Evolutionary conservation across 1,140 invertebrate genomes (phyloP).

Genomic region (Heliconius melpomene): DNA sequence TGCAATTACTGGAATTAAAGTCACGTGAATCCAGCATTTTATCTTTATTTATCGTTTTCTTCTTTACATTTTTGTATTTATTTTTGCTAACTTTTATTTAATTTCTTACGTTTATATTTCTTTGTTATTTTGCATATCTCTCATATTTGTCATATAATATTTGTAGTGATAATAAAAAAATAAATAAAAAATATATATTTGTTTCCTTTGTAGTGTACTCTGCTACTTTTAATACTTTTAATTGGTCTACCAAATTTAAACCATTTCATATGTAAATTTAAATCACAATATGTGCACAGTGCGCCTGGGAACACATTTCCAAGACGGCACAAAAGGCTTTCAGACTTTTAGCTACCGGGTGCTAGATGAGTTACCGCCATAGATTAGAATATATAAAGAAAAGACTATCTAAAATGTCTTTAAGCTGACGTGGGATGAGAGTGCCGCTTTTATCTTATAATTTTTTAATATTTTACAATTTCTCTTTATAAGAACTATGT

Average conservation of each 20-base stretch:
- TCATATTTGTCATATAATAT: not conserved
- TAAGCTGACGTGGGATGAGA: not conserved
- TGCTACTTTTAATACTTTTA: not conserved
- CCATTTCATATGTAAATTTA: conserved; percentile 39
- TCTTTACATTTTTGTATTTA: too few relatives aligned
- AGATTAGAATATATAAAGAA: conserved; percentile 38
- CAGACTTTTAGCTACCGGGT: conserved; percentile 55
- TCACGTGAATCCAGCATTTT: not conserved
- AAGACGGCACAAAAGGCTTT: conserved; percentile 59
- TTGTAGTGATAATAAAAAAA: too few relatives aligned
- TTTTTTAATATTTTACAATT: not conserved
- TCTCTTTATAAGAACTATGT: too few relatives aligned
- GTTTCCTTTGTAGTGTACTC: too few relatives aligned
- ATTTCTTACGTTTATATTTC: not conserved
- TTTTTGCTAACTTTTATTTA: too few relatives aligned
- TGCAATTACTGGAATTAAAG: conserved; percentile 3
- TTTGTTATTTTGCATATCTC: not conserved
- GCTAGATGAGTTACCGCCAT: conserved; percentile 39
- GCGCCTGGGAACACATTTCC: conserved; percentile 48
- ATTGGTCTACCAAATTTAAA: conserved; percentile 14
- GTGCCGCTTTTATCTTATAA: not conserved
- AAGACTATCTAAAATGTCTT: not conserved
- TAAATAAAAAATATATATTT: too few relatives aligned
- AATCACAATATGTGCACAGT: conserved; percentile 47
- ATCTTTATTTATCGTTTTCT: not conserved